Evolutionary conservation across 2,888 invertebrate genomes (phyloP), one percentile per base, ranked within the genome.

Genomic region (Ctenicera cuprea): DNA sequence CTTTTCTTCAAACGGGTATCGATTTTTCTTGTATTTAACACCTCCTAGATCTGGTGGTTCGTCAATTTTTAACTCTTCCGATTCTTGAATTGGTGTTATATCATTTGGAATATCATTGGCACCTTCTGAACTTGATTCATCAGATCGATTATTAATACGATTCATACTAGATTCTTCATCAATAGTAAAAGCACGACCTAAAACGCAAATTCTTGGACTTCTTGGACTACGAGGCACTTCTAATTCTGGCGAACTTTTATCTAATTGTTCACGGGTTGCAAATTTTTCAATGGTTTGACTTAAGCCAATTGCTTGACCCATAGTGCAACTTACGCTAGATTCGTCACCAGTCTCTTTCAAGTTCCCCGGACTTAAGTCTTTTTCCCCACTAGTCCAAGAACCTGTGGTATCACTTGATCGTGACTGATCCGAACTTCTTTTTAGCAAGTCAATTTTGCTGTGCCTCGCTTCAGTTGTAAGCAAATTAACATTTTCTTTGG

Each of bases 351-450:
- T 92, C 85, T 93, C 93, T 73, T 91, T 90, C 72, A 87, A 48
- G 83, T 87, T 67, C 81, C 88, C 74, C 63, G 93, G 92, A 81
- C 92, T 93, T 0, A 88, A 87, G 82, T 92, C 92, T 84, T 92
- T 93, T 83, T 93, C 93, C n/a, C 93, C 92, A 80, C 93, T 93
- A 0, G 94, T 94, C 93, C 94, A 94, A 0, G 94, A 94, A 37
- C 87, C 87, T 3, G 91, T 92, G 0, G 93, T 93, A 82, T 95
- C 94, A 1, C 94, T 94, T 80, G 94, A 94, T 78, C 92, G 89
- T 0, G 94, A 94, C 73, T 94, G 92, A 83, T 94, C 94, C 0
- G 93, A 91, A 78, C 92, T 93, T 22, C 93, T 86, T 82, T 93
- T 92, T 3, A 92, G 85, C 54, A 91, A 83, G 80, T 91, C 91